Percentiles rank a stretch among this genome's conserved stretches.
phyloP scores from a whole-genome alignment of 2,888 invertebrate species.

The Mesoligia furuncula region DNA sequence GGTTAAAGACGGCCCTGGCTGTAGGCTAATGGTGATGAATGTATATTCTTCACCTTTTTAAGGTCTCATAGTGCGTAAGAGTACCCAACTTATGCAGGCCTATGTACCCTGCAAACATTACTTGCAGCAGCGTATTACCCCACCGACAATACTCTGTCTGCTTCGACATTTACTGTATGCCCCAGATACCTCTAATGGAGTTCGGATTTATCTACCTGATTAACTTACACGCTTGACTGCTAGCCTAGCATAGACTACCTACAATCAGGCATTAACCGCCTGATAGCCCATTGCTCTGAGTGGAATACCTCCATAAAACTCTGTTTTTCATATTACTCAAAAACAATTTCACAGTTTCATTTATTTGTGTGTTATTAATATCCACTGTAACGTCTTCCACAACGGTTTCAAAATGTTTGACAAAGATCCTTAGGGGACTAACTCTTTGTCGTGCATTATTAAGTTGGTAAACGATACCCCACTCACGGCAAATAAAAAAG shows the following conservation, averaged over 20 bases:
- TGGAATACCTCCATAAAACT: too few species aligned
- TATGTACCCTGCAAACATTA: background rate
- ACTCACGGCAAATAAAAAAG: slow-evolving; percentile 4
- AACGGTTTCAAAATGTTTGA: slow-evolving; percentile 19
- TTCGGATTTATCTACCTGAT: slow-evolving; percentile 47
- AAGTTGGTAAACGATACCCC: slow-evolving; percentile 22
- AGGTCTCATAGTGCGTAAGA: background rate
- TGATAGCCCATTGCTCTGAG: too few species aligned
- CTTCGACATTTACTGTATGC: slow-evolving; percentile 24
- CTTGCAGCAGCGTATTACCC: background rate
- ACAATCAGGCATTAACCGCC: slow-evolving; percentile 8
- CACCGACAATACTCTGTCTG: background rate
- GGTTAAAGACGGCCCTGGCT: too few species aligned
- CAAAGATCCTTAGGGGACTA: slow-evolving; percentile 12
- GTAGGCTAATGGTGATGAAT: too few species aligned
- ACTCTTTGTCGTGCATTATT: slow-evolving; percentile 42
- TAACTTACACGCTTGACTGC: slow-evolving; percentile 33
- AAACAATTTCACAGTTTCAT: background rate
- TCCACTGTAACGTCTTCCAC: background rate
- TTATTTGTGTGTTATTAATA: slow-evolving; percentile 5
- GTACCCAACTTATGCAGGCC: background rate
- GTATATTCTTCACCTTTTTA: background rate
- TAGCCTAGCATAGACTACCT: slow-evolving; percentile 1
- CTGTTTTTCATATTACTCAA: background rate
- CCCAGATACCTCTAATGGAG: slow-evolving; percentile 41